Conservation (phyloP, 2,888 invertebrate species). For the Neoaliturus tenellus region DNA sequence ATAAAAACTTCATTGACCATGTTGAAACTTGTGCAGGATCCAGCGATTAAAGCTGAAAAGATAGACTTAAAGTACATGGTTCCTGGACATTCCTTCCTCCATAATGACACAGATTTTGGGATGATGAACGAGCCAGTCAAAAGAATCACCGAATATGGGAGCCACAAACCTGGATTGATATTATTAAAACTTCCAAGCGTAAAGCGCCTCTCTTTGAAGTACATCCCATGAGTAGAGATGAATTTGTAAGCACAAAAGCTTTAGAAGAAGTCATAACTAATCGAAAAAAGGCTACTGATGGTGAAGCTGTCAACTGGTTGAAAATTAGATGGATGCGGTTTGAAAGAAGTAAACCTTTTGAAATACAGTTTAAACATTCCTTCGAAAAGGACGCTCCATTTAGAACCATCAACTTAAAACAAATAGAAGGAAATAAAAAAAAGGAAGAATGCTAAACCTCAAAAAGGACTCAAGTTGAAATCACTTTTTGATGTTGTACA, state of each 20-base stretch:
- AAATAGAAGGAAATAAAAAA: constrained; percentile 7
- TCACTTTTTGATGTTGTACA: constrained; percentile 20
- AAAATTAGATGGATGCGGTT: constrained; percentile 43
- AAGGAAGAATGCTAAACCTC: constrained; percentile 28
- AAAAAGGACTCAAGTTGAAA: constrained; percentile 37
- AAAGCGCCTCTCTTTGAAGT: constrained; percentile 52
- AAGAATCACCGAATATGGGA: constrained; percentile 3
- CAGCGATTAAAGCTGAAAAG: constrained; percentile 22
- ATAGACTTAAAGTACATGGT: constrained; percentile 44
- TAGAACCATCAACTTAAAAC: neutral
- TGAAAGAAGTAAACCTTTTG: constrained; percentile 37
- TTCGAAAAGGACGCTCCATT: too few species aligned
- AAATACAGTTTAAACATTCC: constrained; percentile 37
- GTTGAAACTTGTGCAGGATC: constrained; percentile 12
- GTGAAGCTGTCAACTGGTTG: neutral
- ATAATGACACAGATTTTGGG: constrained; percentile 51
- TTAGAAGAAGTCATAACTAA: constrained; percentile 37
- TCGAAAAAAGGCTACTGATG: constrained; percentile 43
- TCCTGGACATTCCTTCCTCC: constrained; percentile 17
- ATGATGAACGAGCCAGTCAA: constrained; percentile 26
- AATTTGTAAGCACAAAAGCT: constrained; percentile 46
- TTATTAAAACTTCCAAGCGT: constrained; percentile 47
- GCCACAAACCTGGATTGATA: constrained; percentile 38
- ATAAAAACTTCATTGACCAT: constrained; percentile 50
- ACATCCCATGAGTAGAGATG: constrained; percentile 4